Conservation (phyloP, 2,113 vertebrate species). For the Proteles cristata region DNA sequence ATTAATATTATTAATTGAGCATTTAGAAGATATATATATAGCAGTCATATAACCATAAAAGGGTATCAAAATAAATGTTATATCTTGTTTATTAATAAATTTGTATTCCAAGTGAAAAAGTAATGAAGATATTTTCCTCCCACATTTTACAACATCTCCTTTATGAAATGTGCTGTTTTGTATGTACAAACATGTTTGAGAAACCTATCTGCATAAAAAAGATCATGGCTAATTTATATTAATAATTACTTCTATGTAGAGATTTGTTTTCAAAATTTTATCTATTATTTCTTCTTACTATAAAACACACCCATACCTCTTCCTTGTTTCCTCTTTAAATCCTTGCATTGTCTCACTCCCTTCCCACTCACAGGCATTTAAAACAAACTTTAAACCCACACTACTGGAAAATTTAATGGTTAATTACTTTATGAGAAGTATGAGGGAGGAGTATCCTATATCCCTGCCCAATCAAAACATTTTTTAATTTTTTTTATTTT, state of each 20-base stretch:
- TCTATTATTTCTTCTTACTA: neutral
- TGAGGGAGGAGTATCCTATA: neutral
- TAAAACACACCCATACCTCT: neutral
- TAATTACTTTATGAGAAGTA: constrained; percentile 14
- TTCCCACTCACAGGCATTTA: neutral
- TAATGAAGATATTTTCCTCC: neutral
- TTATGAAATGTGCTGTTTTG: neutral
- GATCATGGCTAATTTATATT: neutral
- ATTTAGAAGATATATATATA: neutral
- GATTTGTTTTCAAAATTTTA: neutral
- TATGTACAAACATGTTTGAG: neutral
- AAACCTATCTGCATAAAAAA: neutral
- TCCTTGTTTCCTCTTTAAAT: neutral
- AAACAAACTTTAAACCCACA: neutral
- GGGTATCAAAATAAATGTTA: neutral
- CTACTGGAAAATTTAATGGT: neutral
- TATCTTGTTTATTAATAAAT: constrained; percentile 18
- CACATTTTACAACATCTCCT: neutral
- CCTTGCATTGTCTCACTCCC: neutral
- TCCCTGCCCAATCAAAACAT: neutral
- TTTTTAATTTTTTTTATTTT: constrained; percentile 37
- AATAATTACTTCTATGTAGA: neutral
- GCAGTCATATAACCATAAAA: neutral
- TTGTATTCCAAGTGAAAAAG: neutral
- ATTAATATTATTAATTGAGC: constrained; percentile 11